Conservation (phyloP, 2,113 vertebrate species). For the Deroptyus accipitrinus region DNA sequence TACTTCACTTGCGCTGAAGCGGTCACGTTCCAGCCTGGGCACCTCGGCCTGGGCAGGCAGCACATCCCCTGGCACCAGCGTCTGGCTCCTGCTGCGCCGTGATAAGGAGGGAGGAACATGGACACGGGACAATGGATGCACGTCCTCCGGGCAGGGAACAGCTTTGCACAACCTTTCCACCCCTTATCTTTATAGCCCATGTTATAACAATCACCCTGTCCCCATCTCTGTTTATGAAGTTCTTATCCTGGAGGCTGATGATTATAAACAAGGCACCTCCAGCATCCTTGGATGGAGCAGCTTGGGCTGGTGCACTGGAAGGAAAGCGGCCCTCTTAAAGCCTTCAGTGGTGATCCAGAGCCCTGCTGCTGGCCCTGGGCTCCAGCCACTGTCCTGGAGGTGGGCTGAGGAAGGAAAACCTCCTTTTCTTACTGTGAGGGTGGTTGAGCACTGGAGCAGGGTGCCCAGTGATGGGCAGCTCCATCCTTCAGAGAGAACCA, state of each 20-base stretch:
- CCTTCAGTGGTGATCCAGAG: neutral
- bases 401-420: neutral
- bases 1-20: neutral
- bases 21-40: neutral
- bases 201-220: neutral
- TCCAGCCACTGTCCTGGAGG: neutral
- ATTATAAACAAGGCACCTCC: neutral
- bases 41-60: neutral
- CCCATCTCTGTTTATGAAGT: neutral
- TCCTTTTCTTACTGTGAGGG: neutral
- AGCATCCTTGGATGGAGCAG: neutral
- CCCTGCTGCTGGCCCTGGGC: neutral
- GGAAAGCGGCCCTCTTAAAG: neutral
- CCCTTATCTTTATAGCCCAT: slow-evolving; percentile 33
- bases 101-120: neutral
- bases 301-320: neutral
- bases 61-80: neutral
- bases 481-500: neutral
- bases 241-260: neutral
- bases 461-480: neutral
- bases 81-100: fast-evolving
- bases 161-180: neutral
- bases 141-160: neutral
- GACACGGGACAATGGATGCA: neutral
- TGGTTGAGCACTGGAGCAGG: neutral